phyloP scores from a whole-genome alignment of 2,797 vertebrate species.

The Gephyroberyx darwinii region DNA sequence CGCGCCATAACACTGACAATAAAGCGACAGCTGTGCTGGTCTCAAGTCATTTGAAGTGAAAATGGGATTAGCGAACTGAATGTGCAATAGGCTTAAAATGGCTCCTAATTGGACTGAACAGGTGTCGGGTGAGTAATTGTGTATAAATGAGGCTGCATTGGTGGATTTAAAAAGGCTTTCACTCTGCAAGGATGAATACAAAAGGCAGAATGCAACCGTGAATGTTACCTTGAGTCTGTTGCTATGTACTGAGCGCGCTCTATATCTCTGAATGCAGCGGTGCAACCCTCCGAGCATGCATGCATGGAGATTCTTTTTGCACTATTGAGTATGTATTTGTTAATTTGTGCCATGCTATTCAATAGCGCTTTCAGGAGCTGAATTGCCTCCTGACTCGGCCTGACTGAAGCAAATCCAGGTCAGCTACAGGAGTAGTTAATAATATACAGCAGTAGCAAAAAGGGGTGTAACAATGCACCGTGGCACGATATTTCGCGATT shows the following conservation, averaged over 20 bases:
- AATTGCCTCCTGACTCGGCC: not conserved
- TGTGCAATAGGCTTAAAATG: conserved; percentile 64
- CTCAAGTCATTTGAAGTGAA: conserved; percentile 70
- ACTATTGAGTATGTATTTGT: not conserved
- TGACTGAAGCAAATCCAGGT: too few relatives aligned
- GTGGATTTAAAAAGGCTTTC: conserved; percentile 43
- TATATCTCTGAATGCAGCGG: not conserved
- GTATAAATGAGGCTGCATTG: conserved; percentile 46
- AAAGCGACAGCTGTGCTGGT: conserved; percentile 67
- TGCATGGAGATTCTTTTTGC: not conserved
- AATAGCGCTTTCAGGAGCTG: not conserved
- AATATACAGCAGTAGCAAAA: too few relatives aligned
- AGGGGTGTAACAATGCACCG: too few relatives aligned
- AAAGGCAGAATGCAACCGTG: not conserved
- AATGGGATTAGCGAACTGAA: conserved; percentile 72
- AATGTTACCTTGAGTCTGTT: conserved; percentile 10
- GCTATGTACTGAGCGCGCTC: not conserved
- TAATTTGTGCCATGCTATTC: not conserved
- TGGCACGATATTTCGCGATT: too few relatives aligned
- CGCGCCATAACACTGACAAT: conserved; percentile 33
- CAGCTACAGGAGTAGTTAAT: too few relatives aligned
- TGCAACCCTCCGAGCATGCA: not conserved
- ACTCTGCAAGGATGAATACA: conserved; percentile 23
- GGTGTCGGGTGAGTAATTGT: conserved; percentile 55
- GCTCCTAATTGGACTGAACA: conserved; percentile 64